Base-by-base conservation (phyloP, 2,888 invertebrate genomes). In the Ophion costatus region DNA sequence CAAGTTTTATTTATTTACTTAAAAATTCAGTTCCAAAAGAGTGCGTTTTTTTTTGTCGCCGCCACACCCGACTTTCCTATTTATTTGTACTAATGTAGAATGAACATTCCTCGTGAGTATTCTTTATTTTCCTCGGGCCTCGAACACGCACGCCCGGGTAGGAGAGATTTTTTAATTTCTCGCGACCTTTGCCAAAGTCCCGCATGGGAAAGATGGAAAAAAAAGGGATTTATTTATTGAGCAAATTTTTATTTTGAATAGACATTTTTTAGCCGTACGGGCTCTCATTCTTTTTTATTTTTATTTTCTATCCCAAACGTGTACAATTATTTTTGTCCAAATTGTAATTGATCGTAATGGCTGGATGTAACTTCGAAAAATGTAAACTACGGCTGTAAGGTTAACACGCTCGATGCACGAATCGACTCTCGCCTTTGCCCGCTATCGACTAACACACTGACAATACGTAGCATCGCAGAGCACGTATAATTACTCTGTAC, bases 51-150 rank as follows among this genome's bases (percentile, higher is more conserved):
- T 85, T 61, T 73, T 63, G 59, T 66, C 67, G 45, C 59, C 79
- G 80, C 71, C 79, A 82, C 82, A 85, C 85, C 82, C 82, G 80
- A 80, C 17, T 76, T 67, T 71, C 64, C 61, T 69, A 77, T 61
- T 82, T 79, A 80, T 79, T 80, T 75, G 57, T 84, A 51, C 45
- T 20, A 24, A 64, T 64, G 45, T 63, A 74, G 78, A 75, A 79
- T 81, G 75, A 84, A 81, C 81, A 70, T 75, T 84, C 70, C 81
- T 69, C 59, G 84, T 84, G 84, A 84, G 84, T 84, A 84, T 82
- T 76, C 61, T 75, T 74, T 4, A 59, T 57, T 57, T 75, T 20
- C 71, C 38, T 4, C 74, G 45, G 61, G 10, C 11, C 11, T 33
- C 63, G 66, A 24, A 11, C 33, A 63, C 33, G n/a, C 3, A 10